Conservation (phyloP, 1,140 invertebrate species). For the Holcopasites calliopsidis region DNA sequence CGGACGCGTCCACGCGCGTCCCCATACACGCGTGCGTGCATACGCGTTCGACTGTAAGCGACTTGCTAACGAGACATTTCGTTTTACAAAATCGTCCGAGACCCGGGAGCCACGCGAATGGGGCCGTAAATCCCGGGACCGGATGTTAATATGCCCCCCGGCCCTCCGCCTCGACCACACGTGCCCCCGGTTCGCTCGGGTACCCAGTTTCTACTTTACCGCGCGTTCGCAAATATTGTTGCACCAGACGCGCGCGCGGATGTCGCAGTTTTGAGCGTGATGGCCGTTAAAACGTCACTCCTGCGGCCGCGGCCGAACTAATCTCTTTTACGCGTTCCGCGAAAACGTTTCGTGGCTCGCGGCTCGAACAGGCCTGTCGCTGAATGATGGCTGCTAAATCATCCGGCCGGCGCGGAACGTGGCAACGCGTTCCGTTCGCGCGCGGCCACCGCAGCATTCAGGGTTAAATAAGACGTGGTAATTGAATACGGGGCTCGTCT, state of each 20-base stretch:
- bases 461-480: slow-evolving; percentile 19
- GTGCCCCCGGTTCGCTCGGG: background rate
- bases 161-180: background rate
- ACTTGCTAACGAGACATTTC: slow-evolving; percentile 76
- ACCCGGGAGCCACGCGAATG: slow-evolving; percentile 64
- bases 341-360: slow-evolving; percentile 34
- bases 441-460: too few relatives aligned
- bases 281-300: slow-evolving; percentile 63
- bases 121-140: slow-evolving; percentile 72
- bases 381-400: slow-evolving; percentile 59
- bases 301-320: slow-evolving; percentile 46
- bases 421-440: background rate
- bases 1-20: background rate
- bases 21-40: slow-evolving; percentile 20
- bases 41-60: slow-evolving; percentile 56
- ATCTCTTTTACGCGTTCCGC: slow-evolving; percentile 57
- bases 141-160: slow-evolving; percentile 73
- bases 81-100: slow-evolving; percentile 75
- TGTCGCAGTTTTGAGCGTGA: slow-evolving; percentile 62
- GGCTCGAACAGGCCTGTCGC: background rate
- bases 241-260: slow-evolving; percentile 38
- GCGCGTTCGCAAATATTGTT: slow-evolving; percentile 61
- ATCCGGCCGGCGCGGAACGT: slow-evolving; percentile 10
- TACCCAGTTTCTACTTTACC: background rate
- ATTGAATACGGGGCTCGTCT: background rate